Evolutionary conservation across 2,113 vertebrate genomes (phyloP).

Genomic region (Forbesichthys agassizii): DNA sequence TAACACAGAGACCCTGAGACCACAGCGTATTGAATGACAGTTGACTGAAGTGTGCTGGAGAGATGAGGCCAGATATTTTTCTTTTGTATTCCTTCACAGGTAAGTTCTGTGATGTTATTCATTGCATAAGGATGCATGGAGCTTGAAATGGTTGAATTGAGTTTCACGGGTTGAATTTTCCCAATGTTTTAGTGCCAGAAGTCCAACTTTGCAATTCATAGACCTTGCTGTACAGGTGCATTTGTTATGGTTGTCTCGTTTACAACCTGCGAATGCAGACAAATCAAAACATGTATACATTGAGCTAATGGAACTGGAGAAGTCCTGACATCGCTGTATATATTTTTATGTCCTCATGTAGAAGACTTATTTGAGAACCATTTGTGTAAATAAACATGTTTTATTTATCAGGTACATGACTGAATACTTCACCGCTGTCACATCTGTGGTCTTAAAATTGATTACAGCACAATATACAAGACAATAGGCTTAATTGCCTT

Average conservation of each 20-base stretch:
- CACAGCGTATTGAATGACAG: conserved; percentile 24
- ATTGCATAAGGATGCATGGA: conserved; percentile 29
- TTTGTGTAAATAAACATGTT: conserved; percentile 79
- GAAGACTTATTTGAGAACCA: conserved; percentile 70
- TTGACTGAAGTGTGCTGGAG: conserved; percentile 30
- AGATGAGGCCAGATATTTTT: conserved; percentile 4
- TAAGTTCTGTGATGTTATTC: conserved; percentile 22
- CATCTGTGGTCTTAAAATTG: too few species aligned
- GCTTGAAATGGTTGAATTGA: conserved; percentile 35
- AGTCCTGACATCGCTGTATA: conserved; percentile 73
- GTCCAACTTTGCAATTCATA: conserved; percentile 49
- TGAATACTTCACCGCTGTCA: conserved; percentile 22
- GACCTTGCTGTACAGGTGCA: conserved; percentile 60
- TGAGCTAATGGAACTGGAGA: conserved; percentile 52
- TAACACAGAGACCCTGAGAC: conserved; percentile 3
- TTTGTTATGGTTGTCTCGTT: conserved; percentile 38
- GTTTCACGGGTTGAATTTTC: conserved; percentile 40
- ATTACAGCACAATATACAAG: not conserved
- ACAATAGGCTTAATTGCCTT: not conserved
- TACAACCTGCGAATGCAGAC: conserved; percentile 55
- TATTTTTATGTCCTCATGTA: conserved; percentile 75
- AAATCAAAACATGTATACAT: conserved; percentile 54
- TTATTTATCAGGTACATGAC: conserved; percentile 70
- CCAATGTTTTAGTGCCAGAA: conserved; percentile 63
- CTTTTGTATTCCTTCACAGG: conserved; percentile 11